These are phyloP conservation scores for Montipora capitata DNA, from an alignment of 92 coral and sea anemone genomes.

Conservation along the genomic window DNA sequence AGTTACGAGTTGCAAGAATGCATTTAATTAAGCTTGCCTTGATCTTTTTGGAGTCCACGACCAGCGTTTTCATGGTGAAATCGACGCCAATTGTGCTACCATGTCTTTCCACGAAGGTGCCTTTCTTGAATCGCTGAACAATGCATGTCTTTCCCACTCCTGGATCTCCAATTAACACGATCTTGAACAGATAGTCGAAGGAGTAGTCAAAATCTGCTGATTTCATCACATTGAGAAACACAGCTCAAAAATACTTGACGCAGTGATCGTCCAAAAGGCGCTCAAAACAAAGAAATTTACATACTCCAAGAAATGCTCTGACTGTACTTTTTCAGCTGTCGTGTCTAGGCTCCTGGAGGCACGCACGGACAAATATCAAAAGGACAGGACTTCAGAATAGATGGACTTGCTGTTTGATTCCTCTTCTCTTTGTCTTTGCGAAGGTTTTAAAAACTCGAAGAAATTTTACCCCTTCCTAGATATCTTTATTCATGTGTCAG, in stretches of 20 bases:
- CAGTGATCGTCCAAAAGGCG: too few relatives aligned
- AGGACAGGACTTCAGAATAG: neutral
- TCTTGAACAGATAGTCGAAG: slow-evolving; percentile 92
- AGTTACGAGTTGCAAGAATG: too few relatives aligned
- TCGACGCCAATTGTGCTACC: slow-evolving; percentile 95
- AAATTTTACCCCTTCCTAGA: too few relatives aligned
- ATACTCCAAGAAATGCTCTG: neutral
- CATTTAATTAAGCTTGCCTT: slow-evolving; percentile 63
- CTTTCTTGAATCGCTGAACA: slow-evolving; percentile 87
- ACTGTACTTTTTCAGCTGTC: neutral
- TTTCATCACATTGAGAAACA: slow-evolving; percentile 55
- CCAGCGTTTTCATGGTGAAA: slow-evolving; percentile 89
- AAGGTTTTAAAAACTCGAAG: too few relatives aligned
- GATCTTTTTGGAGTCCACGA: slow-evolving; percentile 77
- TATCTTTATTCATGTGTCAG: too few relatives aligned
- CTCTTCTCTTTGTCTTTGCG: too few relatives aligned
- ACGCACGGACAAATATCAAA: neutral
- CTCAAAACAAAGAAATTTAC: slow-evolving; percentile 3
- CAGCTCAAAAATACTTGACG: neutral
- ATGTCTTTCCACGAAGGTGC: slow-evolving; percentile 89
- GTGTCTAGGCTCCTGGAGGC: neutral
- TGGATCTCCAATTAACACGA: slow-evolving; percentile 93
- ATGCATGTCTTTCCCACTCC: slow-evolving; percentile 97
- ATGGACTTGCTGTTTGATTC: neutral
- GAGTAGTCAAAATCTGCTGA: slow-evolving; percentile 73